Base-by-base conservation (phyloP, 2,888 invertebrate genomes). In the Phengaris alcon region DNA sequence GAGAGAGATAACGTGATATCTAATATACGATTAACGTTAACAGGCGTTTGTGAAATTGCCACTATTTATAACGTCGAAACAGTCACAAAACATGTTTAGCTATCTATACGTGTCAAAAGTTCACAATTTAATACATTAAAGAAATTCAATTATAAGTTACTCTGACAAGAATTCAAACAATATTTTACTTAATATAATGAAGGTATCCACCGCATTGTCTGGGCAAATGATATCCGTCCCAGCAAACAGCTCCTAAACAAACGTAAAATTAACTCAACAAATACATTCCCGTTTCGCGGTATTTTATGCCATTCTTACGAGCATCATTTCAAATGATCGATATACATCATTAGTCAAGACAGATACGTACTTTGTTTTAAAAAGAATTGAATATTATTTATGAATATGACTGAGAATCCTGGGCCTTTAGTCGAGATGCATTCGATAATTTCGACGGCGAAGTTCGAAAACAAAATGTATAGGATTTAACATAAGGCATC, bases 291-390 rank as follows among this genome's bases (percentile, higher is more conserved):
- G 64, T 64, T 64, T 64, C 44, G 35, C 2, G 5, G 3, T 7
- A 35, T 64, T 64, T 44, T 64, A 64, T 64, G 2, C 52, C 12
- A 10, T 10, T 64, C 13, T 64, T 44, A 59, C 10, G 22, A 22
- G 59, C 22, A 64, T 72, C 54, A 72, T 72, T 70, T 54, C 54
- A 8, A 72, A 72, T 72, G 72, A 72, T 72, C 54, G 72, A 72
- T 72, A 12, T 6, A 35, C 15, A 51, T 35, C 54, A 72, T 72
- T 72, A 54, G 54, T 72, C 72, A 35, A 54, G 52, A 72, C 72
- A 72, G 72, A 54, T 72, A 7, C 12, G 52, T 52, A 22, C 13
- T 54, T 52, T 22, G 72, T 15, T 72, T 68, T 46, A 12, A 8
- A 54, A 52, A 72, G 12, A 54, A 64, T 64, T 35, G 35, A 64